Base-by-base conservation (phyloP, 2,113 vertebrate genomes). In the Dasyurus viverrinus region DNA sequence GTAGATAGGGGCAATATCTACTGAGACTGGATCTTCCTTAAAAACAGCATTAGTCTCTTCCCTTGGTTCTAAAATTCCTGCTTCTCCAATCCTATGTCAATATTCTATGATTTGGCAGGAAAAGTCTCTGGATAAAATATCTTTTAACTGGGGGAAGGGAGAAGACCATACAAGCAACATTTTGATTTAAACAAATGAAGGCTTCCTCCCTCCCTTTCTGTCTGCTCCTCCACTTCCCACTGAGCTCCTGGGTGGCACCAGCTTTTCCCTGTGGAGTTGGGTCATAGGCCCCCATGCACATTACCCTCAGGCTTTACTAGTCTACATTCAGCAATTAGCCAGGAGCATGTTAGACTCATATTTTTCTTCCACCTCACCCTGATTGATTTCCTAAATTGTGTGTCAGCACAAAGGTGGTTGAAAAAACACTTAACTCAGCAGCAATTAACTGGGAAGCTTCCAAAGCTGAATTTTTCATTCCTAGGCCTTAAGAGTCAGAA, bases 331-430 rank as follows among this genome's bases (percentile, higher is more conserved):
- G n/a, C 92, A 95, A 97, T 97, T 93, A 97, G 93, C 90, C 92
- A 91, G 84, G 68, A 91, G 89, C 53, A 92, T 92, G 96, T 96
- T 53, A 97, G 96, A 84, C 47, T 89, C 53, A 23, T 92, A 94
- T 95, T 97, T 97, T 96, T 76, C 96, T 91, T 96, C 95, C 54
- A 96, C 89, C 53, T 95, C 93, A 95, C 91, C 50, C 89, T 95
- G 96, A 97, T 93, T 96, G 94, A 98, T 97, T 97, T 97, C 97
- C 92, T 97, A 98, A 97, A 93, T 95, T 96, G 95, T 94, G 89
- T 97, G 94, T 97, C 96, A 96, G 97, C 96, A 91, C 55, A 42
- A 93, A 96, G 95, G 96, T 97, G 93, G 96, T 96, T 52, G 23
- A 91, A 53, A 94, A 95, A 93, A 26, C 48, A 90, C 96, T 97